Percentiles rank a stretch among this genome's conserved stretches.
Evolutionary conservation across 2,797 vertebrate genomes (phyloP).

Genomic region (Macroramphosus scolopax): DNA sequence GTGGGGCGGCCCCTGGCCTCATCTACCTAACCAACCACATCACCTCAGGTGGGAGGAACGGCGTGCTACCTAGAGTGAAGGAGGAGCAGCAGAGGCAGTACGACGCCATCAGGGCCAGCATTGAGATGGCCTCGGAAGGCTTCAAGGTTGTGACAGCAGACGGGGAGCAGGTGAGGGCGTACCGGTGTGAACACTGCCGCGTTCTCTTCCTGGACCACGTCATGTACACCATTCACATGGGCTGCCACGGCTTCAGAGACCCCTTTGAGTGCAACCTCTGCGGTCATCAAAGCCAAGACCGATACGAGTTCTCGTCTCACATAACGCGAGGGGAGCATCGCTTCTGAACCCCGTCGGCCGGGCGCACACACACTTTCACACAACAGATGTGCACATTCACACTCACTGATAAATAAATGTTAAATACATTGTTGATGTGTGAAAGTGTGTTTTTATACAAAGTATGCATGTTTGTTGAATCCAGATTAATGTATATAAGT

Average conservation of each 20-base stretch:
- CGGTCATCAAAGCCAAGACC: slow-evolving; percentile 95
- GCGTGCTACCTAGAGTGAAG: slow-evolving; percentile 85
- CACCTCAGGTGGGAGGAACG: slow-evolving; percentile 85
- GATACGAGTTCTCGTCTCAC: slow-evolving; percentile 98
- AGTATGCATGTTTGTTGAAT: slow-evolving; percentile 66
- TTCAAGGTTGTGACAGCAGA: slow-evolving; percentile 88
- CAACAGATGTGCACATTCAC: slow-evolving; percentile 30
- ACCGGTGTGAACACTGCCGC: slow-evolving; percentile 93
- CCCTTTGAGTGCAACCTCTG: slow-evolving; percentile 99
- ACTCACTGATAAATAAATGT: slow-evolving; percentile 22
- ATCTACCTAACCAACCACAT: slow-evolving; percentile 98
- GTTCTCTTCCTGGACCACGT: slow-evolving; percentile 98
- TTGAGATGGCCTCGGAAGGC: slow-evolving; percentile 86
- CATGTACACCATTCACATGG: slow-evolving; percentile 99
- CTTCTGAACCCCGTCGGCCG: no score
- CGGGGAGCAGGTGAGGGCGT: slow-evolving; percentile 89
- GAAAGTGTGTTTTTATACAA: slow-evolving; percentile 59
- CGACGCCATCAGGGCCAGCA: slow-evolving; percentile 82
- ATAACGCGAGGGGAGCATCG: slow-evolving; percentile 97
- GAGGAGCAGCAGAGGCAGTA: slow-evolving; percentile 90
- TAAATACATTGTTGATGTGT: slow-evolving; percentile 50
- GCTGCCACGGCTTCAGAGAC: slow-evolving; percentile 96
- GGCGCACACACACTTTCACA: slow-evolving; percentile 9
- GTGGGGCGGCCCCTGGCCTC: slow-evolving; percentile 75
- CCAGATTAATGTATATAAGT: slow-evolving; percentile 33